Percentiles rank a stretch among this genome's conserved stretches.
These are phyloP conservation scores for Acholoe squamosa DNA, from an alignment of 2,888 invertebrate genomes.

Conservation along the genomic window DNA sequence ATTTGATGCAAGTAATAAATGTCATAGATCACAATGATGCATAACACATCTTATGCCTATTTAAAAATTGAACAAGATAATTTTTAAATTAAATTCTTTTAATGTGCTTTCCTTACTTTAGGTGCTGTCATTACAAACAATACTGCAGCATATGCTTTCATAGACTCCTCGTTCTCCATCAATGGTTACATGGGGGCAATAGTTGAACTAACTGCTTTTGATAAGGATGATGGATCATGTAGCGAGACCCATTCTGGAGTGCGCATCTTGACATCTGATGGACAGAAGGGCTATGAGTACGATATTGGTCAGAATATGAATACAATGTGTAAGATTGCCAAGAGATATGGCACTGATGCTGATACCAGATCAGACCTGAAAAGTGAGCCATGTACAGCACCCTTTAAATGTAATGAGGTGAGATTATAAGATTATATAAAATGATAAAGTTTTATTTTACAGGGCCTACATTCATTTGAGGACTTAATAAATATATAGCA, in stretches of 20 bases:
- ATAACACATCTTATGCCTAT: too few relatives aligned
- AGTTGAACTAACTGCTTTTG: not conserved
- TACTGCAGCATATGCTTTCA: not conserved
- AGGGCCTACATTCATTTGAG: too few relatives aligned
- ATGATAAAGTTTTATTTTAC: too few relatives aligned
- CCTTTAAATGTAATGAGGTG: constrained; percentile 28
- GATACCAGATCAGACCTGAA: not conserved
- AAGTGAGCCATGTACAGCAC: not conserved
- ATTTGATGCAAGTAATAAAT: too few relatives aligned
- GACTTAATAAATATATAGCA: too few relatives aligned
- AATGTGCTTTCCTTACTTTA: not conserved
- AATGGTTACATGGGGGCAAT: not conserved
- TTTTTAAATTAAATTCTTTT: too few relatives aligned
- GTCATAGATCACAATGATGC: too few relatives aligned
- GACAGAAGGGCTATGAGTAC: not conserved
- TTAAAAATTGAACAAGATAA: too few relatives aligned
- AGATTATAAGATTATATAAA: too few relatives aligned
- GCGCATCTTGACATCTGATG: not conserved
- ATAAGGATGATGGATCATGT: not conserved
- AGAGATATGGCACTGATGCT: not conserved
- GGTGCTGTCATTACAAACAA: constrained; percentile 35
- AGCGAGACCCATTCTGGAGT: not conserved
- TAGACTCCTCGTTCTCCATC: not conserved
- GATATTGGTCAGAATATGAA: not conserved
- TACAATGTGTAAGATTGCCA: not conserved